Base-by-base conservation (phyloP, 2,888 invertebrate species). In the Drosophila parthenogenetica region DNA sequence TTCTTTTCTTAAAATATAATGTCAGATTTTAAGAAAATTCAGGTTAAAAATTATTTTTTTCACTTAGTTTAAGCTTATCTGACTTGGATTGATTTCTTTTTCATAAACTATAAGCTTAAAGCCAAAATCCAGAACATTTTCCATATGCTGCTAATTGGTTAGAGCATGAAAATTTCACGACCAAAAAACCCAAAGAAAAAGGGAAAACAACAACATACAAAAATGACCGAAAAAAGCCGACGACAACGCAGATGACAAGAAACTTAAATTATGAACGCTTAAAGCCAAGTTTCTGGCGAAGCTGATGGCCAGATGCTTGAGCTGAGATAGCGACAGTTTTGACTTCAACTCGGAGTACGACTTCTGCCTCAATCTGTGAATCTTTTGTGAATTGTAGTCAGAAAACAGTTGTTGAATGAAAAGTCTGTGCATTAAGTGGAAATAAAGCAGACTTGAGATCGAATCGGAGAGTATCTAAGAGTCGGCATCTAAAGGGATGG, bases 211-310 rank as follows among this genome's bases (percentile, higher is more conserved):
- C 19, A 42, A 35, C 22, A 37, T 2, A 42, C 37, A n/a, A 45
- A 5, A 49, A 14, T n/a, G 59, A 63, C 58, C 53, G 64, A 64
- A 67, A 68, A 64, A 69, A 48, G 55, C 40, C 59, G 64, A 67
- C 65, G 80, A 75, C 81, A 84, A 81, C 68, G 60, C 51, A 59
- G 81, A 66, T 81, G 81, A 83, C 82, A 85, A 78, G 71, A 74
- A 82, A 77, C 72, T 59, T 86, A 86, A 87, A 79, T 82, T 84
- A 87, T 84, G 86, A 82, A 72, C 68, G 77, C 79, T 71, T 79
- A 67, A 77, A 79, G 73, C 71, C 73, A 76, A 71, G 73, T 81
- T 86, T 86, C 89, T 79, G 78, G 68, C 73, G 73, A 88, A 88
- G 88, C 80, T 89, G 82, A 75, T 73, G 65, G 69, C 69, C 72